Base-by-base conservation (phyloP, 2,797 vertebrate species). In the Cossypha polioptera region DNA sequence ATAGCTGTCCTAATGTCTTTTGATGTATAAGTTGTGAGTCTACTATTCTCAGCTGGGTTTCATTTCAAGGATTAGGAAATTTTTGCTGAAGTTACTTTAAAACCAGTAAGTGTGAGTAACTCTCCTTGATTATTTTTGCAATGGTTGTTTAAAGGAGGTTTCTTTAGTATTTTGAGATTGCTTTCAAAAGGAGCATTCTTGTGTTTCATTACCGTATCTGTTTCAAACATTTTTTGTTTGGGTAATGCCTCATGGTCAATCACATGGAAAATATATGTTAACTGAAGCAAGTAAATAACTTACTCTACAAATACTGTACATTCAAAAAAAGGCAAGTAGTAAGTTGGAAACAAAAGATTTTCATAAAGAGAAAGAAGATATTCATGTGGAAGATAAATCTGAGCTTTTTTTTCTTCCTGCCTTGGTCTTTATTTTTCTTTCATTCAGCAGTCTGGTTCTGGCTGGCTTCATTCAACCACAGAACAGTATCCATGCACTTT, bases 401-500 rank as follows among this genome's bases (percentile, higher is more conserved):
- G 72, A 83, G n/a, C 58, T 93, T 94, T 93, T 93, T 93, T 90
- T 92, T 86, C 85, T 91, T 92, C 84, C 78, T 93, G 94, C 91
- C 90, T 86, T 72, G 76, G 68, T 20, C 75, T 96, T 90, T 96
- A 95, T 95, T 95, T 96, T 96, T 92, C 86, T 96, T 95, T 92
- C 88, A 71, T 97, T 88, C 85, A 94, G 76, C 87, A 93, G 68
- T 91, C 91, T 94, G 85, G 81, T 91, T 95, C 96, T 96, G 94
- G 89, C 95, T 88, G 94, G 82, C 69, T 95, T 86, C 65, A 42
- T 95, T 91, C 89, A 94, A 93, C 95, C 95, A 92, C 92, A 92
- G 85, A 95, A 94, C 92, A 94, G 73, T 92, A 96, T 95, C 89
- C 91, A 31, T 96, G 95, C 96, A 96, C 96, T 97, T 94, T 94